Conservation (phyloP, 2,113 vertebrate species). For the Phocoena sinus region DNA sequence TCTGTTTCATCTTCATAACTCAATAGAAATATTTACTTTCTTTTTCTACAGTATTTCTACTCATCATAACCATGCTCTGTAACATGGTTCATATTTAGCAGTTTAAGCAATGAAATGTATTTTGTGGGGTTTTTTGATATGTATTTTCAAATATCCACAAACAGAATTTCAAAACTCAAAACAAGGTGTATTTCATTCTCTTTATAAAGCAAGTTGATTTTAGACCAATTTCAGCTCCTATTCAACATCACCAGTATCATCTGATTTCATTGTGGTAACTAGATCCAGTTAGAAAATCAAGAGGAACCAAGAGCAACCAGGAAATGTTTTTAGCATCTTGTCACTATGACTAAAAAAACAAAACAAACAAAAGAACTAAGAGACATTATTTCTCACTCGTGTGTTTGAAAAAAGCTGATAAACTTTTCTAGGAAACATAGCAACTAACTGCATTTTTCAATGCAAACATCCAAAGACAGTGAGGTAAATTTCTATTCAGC, state of each 20-base stretch:
- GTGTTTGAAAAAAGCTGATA: conserved; percentile 27
- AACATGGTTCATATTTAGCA: neutral
- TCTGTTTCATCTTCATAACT: neutral
- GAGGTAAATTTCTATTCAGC: conserved; percentile 13
- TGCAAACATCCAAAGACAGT: conserved; percentile 29
- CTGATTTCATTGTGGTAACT: neutral
- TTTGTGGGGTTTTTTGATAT: neutral
- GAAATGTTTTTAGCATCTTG: conserved; percentile 36
- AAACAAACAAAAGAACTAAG: neutral
- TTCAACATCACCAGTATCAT: conserved; percentile 2
- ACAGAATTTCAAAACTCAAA: conserved; percentile 40
- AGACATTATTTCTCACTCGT: neutral
- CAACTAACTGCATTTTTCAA: conserved; percentile 31
- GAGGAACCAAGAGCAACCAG: neutral
- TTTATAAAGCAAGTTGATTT: neutral
- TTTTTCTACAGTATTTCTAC: neutral
- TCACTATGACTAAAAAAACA: conserved; percentile 33
- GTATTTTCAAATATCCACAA: neutral
- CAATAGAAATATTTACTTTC: neutral
- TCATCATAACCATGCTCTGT: neutral
- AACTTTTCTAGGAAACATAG: conserved; percentile 12
- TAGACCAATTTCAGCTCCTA: conserved; percentile 25
- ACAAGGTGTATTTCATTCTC: neutral
- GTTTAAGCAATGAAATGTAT: neutral
- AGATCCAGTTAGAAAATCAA: conserved; percentile 28